phyloP scores from a whole-genome alignment of 2,797 vertebrate species.

The Protonibea diacanthus region DNA sequence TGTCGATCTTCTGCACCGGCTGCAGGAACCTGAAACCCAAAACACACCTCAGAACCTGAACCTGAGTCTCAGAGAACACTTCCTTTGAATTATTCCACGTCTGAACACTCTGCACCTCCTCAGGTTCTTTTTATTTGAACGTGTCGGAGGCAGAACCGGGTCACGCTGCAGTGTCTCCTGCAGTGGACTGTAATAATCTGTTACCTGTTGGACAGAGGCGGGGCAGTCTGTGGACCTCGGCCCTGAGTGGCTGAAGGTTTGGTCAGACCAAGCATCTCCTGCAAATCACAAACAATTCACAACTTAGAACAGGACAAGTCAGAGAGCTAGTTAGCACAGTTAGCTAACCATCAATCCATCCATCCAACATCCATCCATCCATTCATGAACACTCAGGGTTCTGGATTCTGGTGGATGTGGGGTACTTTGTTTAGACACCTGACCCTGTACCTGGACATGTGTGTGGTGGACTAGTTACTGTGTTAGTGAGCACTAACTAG shows the following conservation, averaged over 20 bases:
- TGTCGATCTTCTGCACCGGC: conserved; percentile 97
- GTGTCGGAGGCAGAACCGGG: no score
- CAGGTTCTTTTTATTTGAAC: no score
- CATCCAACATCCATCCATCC: no score
- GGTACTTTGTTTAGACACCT: background rate
- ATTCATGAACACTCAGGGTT: background rate
- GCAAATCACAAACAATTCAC: conserved; percentile 29
- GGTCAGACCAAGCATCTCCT: conserved; percentile 96
- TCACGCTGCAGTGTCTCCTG: no score
- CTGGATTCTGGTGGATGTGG: background rate
- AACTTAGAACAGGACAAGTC: background rate
- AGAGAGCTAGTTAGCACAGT: no score
- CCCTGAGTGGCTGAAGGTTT: conserved; percentile 91
- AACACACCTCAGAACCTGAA: background rate
- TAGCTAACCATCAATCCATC: no score
- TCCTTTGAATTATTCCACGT: no score
- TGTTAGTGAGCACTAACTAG: background rate
- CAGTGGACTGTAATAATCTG: no score
- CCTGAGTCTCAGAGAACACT: background rate
- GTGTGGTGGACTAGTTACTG: background rate
- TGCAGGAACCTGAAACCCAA: conserved; percentile 90
- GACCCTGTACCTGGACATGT: background rate
- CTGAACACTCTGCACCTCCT: no score
- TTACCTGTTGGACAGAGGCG: conserved; percentile 94
- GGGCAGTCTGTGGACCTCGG: conserved; percentile 90